Evolutionary conservation across 2,888 invertebrate genomes (phyloP), one percentile per base, ranked within the genome.

Genomic region (Bhutanitis thaidina): DNA sequence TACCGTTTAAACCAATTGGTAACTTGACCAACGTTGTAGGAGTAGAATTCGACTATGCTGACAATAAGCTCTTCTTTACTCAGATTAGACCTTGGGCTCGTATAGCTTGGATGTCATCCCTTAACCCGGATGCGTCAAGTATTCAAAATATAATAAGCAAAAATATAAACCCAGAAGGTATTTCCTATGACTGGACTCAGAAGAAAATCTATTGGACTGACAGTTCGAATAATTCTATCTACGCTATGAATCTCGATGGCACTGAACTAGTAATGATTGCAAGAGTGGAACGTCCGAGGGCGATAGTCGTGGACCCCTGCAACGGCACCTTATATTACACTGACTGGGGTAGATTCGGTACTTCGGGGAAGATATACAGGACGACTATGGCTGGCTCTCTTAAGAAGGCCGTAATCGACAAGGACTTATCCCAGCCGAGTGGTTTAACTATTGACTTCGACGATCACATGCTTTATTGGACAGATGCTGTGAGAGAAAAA

Each of bases 151-250:
- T 96, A 1, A 91, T 96, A 29, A 93, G 82, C 61, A 93, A 93
- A 69, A 95, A 95, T 15, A 96, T 97, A 48, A 97, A 97, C 79
- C 97, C 97, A 0, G 97, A 97, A 77, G 97, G 97, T 3, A 95
- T 98, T 56, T 96, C 97, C 0, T 97, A 98, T 72, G 99, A 99
- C 73, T 99, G 99, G 99, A 97, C 98, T 0, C 97, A 97, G 62
- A 96, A 96, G 74, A 98, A 98, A 77, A 93, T 99, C 32, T 99
- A 98, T 78, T 99, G 98, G 98, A 97, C 98, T 0, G 99, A 99
- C 69, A 97, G 97, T 25, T 95, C 96, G 0, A 97, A 98, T 64
- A 97, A 96, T 65, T 96, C 96, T 9, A 97, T 98, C 49, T 98
- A 97, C 68, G 96, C 98, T 0, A 97, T 98, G 96, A 97, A 98